Base-by-base conservation (phyloP, 2,888 invertebrate genomes). In the Ctena decussata region DNA sequence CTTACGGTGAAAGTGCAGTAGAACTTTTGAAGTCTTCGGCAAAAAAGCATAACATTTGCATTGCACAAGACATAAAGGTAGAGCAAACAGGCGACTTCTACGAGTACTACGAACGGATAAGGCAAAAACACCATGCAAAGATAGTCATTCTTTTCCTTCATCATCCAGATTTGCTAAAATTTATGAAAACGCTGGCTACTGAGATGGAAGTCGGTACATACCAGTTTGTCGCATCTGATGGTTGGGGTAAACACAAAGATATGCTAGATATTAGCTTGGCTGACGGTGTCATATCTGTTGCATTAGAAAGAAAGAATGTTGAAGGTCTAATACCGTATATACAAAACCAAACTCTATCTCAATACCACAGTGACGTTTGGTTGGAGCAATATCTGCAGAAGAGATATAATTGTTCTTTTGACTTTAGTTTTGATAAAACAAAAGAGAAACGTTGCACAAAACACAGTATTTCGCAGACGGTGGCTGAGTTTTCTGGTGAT, bases 1-100 rank as follows among this genome's bases (percentile, higher is more conserved):
- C 79, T 12, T 90, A 89, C 32, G 90, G 90, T 8, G 85, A 89
- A 82, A 85, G 83, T 15, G 90, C 87, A 30, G 37, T 80, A 30
- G 84, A 83, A 32, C 77, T 74, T 2, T 69, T 87, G 2, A 30
- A 57, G 8, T 27, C 46, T 0, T 73, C 44, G 0, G 82, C 83
- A 18, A 37, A 49, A 6, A 49, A 53, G 21, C 41, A 82, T 32
- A 30, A 41, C 2, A 70, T 90, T 21, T 90, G 90, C 57, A 77
- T 90, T 57, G 84, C 78, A 12, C 84, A 84, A 37, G 32, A 37
- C 3, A 75, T 82, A 0, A 37, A 81, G 27, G 89, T 89, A 0
- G 57, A 30, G 0, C 84, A 87, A 72, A 74, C 53, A 15, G 70
- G 41, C 8, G 24, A 65, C 6, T 87, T 79, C 41, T 32, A 77